Base-by-base conservation (phyloP, 2,888 invertebrate species). In the Archips xylosteana region DNA sequence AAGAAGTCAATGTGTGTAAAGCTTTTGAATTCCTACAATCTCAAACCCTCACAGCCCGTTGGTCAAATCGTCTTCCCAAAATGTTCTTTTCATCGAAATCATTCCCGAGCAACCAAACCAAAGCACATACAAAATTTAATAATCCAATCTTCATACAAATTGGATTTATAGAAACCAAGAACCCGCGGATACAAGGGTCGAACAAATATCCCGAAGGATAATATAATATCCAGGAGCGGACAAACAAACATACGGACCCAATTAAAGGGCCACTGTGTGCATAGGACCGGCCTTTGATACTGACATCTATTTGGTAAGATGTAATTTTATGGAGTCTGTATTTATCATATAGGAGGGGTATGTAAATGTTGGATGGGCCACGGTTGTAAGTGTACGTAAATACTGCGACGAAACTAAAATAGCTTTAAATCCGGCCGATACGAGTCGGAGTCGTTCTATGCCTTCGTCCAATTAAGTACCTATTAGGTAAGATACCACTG, bases 261-360 rank as follows among this genome's bases (percentile, higher is more conserved):
- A 81, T 81, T 81, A 81, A 78, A 81, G 78, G 77, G 76, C 75
- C 74, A 54, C 54, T 80, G 80, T 81, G 76, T 80, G 78, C 77
- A 71, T 79, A 81, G 80, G 80, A 80, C 72, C 70, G 72, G 70
- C 47, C 62, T 76, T 76, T 76, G 76, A 76, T 76, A 75, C 75
- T 54, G 71, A 64, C 62, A 66, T 54, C 60, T 72, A 66, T 74
- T 76, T 67, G 72, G 64, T 39, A 51, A 74, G 75, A 75, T 66
- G 62, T 69, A 73, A 76, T 76, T 75, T 77, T 72, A 77, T 70
- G 63, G 75, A 39, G 47, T 34, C 23, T 63, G 32, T 63, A 32
- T 73, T 63, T 68, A 59, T 71, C 67, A 34, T 72, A 47, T 71
- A 42, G n/a, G 63, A 42, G n/a, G 63, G 72, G 72, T 63, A 73